Conservation (phyloP, 2,113 vertebrate genomes). For the Meriones unguiculatus region DNA sequence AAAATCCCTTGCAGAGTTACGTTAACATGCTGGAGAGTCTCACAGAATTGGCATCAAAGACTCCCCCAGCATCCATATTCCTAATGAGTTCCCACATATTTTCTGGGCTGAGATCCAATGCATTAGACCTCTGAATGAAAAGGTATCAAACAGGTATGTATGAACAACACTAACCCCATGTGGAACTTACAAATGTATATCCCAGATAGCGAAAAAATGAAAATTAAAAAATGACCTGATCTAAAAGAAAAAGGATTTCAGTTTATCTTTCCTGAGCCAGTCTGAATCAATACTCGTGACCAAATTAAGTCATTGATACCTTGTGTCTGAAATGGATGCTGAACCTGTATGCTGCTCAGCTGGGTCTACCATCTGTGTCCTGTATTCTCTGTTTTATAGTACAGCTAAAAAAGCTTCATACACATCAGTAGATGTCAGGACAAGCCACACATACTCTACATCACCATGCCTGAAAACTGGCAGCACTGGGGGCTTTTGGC, state of each 20-base stretch:
- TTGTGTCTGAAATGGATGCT: neutral
- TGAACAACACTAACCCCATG: neutral
- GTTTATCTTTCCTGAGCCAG: neutral
- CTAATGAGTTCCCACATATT: neutral
- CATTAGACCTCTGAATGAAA: neutral
- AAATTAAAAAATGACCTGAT: neutral
- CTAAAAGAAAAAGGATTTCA: neutral
- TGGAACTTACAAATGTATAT: neutral
- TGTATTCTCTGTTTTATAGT: neutral
- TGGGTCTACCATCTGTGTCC: neutral
- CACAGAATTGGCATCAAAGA: neutral
- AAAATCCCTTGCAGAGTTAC: neutral
- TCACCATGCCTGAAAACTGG: neutral
- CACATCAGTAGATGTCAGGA: neutral
- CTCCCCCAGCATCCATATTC: neutral
- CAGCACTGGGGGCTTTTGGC: constrained; percentile 22
- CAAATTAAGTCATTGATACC: neutral
- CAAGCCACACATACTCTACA: constrained; percentile 18
- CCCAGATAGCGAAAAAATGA: neutral
- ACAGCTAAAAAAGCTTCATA: neutral
- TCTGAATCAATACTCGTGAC: neutral
- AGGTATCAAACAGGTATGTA: neutral
- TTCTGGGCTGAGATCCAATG: neutral
- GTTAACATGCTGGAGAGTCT: neutral
- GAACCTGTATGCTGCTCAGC: neutral